phyloP scores from a whole-genome alignment of 2,113 vertebrate species.

The Agapornis roseicollis region DNA sequence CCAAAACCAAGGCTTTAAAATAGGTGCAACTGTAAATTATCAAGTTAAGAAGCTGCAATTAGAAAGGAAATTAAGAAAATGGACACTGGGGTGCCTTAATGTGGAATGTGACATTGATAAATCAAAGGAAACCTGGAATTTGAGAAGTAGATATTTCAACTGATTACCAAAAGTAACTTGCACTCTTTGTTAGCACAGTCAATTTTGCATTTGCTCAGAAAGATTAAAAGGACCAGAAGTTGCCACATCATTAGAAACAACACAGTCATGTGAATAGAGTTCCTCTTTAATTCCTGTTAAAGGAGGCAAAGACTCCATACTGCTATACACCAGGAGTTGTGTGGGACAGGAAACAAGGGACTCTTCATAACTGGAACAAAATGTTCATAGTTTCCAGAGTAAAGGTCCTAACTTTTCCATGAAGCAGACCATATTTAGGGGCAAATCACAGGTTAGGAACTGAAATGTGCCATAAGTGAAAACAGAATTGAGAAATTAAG shows the following conservation, averaged over 20 bases:
- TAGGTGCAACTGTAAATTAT: slow-evolving; percentile 58
- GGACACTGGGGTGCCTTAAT: slow-evolving; percentile 64
- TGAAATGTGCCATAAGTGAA: not conserved
- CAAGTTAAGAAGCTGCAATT: slow-evolving; percentile 63
- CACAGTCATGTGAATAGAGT: not conserved
- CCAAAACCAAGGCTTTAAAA: slow-evolving; percentile 57
- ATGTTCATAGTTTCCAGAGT: not conserved
- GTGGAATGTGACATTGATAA: slow-evolving; percentile 75
- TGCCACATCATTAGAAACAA: slow-evolving; percentile 2
- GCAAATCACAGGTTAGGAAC: slow-evolving; percentile 6
- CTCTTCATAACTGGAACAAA: slow-evolving; percentile 18
- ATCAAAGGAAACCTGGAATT: slow-evolving; percentile 75
- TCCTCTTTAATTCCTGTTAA: not conserved
- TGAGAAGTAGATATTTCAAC: slow-evolving; percentile 68
- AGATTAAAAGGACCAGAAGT: slow-evolving; percentile 29
- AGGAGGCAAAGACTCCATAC: not conserved
- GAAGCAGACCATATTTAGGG: not conserved
- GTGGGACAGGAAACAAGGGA: not conserved
- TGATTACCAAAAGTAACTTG: slow-evolving; percentile 64
- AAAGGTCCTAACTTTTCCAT: slow-evolving; percentile 17
- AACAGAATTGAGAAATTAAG: slow-evolving; percentile 41
- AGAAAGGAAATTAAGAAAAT: slow-evolving; percentile 79
- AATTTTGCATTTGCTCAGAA: slow-evolving; percentile 47
- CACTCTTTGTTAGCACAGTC: slow-evolving; percentile 31
- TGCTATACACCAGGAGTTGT: not conserved